Base-by-base conservation (phyloP, 2,888 invertebrate species). In the Yponomeuta evonymella region DNA sequence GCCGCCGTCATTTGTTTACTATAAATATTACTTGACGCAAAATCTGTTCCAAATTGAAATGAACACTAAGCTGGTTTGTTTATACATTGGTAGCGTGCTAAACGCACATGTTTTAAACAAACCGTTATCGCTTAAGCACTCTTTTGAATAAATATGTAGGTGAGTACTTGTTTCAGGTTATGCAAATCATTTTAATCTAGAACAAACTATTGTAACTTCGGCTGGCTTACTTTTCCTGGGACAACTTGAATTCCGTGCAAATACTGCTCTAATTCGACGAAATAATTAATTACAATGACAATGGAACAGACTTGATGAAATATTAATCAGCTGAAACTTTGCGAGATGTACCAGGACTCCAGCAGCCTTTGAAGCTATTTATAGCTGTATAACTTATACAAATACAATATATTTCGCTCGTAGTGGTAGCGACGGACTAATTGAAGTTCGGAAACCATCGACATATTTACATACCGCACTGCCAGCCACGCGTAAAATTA, bases 161-260 rank as follows among this genome's bases (percentile, higher is more conserved):
- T 29, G 12, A 8, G 29, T 29, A 30, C n/a, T 29, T 23, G 10
- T 64, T 64, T 29, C 64, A 33, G 65, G 33, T 29, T 30, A 65
- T 65, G 29, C 12, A 65, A 65, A 29, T 65, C 65, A 65, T 33
- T 65, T 65, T 65, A 65, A 65, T 65, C 33, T 65, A 33, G 65
- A 65, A 65, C 65, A 65, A 65, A 29, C 12, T 65, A 33, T 65
- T 65, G 29, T 30, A 65, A 65, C 3, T 65, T 12, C 51, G 51
- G 10, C 63, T 65, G 65, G 65, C 29, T 30, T 65, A 65, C 51
- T 58, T 58, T 58, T 30, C 65, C 65, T 65, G 65, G 65, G 23
- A 65, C 51, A 51, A 58, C 51, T 51, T 58, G 15, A 12, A 58
- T 58, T 58, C 15, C 51, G 15, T 15, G 15, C 5, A 58, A 58